phyloP scores from a whole-genome alignment of 2,113 vertebrate genomes.

The Clarias gariepinus region DNA sequence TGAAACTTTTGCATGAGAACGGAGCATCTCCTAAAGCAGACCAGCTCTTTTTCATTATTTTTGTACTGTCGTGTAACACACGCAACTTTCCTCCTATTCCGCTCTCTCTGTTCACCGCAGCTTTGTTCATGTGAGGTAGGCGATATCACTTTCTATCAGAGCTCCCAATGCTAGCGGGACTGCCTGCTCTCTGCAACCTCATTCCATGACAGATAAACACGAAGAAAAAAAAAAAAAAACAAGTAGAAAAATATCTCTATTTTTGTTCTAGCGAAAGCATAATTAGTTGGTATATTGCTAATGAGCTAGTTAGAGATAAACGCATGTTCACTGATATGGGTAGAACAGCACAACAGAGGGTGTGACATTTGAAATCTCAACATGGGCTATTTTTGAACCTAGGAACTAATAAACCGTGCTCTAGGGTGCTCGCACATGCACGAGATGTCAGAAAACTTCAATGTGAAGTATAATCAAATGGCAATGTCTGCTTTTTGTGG shows the following conservation, averaged over 20 bases:
- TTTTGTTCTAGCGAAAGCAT: neutral
- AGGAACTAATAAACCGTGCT: neutral
- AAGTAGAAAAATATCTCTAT: neutral
- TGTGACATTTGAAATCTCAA: neutral
- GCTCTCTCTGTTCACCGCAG: neutral
- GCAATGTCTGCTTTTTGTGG: neutral
- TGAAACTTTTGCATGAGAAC: neutral
- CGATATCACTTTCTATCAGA: conserved; percentile 8
- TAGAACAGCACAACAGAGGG: neutral
- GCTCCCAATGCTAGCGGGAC: neutral
- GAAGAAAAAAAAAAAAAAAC: neutral
- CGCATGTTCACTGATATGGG: neutral
- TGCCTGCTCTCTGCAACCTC: neutral
- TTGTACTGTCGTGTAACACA: neutral
- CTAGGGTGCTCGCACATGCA: neutral
- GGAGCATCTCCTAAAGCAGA: neutral
- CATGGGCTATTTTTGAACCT: neutral
- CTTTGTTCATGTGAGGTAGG: neutral
- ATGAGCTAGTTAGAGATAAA: neutral
- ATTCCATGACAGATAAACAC: conserved; percentile 1
- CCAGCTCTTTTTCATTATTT: neutral
- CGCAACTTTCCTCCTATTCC: neutral
- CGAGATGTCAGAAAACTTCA: neutral
- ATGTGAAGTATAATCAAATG: neutral
- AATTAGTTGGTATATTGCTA: neutral